Conservation (phyloP, 2,888 invertebrate genomes). For the Sphaeridia pumilis region DNA sequence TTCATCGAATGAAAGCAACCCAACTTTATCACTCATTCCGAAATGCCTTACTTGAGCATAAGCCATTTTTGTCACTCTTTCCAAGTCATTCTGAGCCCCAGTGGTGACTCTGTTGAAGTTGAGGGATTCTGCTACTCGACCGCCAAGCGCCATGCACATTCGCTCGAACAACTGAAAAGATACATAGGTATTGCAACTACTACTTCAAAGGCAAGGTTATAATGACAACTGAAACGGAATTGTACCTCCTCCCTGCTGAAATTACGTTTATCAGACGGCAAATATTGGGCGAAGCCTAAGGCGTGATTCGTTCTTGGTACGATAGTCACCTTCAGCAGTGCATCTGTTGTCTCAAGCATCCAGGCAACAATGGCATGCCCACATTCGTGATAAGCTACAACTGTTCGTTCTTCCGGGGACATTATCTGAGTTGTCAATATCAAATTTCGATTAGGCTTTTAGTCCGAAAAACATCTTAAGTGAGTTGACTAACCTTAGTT, state of each 20-base stretch:
- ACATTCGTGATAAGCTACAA: slow-evolving; percentile 46
- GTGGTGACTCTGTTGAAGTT: slow-evolving; percentile 83
- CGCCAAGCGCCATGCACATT: slow-evolving; percentile 96
- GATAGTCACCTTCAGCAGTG: slow-evolving; percentile 88
- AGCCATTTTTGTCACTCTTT: slow-evolving; percentile 89
- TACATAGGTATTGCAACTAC: neutral
- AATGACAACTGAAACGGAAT: neutral
- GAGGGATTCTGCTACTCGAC: slow-evolving; percentile 84
- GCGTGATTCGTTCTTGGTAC: slow-evolving; percentile 86
- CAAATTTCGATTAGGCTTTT: too few species aligned
- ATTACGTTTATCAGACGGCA: slow-evolving; percentile 78
- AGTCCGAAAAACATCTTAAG: too few species aligned
- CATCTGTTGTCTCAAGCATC: slow-evolving; percentile 87
- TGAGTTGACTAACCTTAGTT: too few species aligned
- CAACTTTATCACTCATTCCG: slow-evolving; percentile 79
- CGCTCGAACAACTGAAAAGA: slow-evolving; percentile 66
- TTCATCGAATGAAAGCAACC: slow-evolving; percentile 72
- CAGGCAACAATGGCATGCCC: slow-evolving; percentile 85
- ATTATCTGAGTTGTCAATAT: slow-evolving; percentile 45
- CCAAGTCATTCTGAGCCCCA: slow-evolving; percentile 88
- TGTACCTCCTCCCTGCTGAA: slow-evolving; percentile 70
- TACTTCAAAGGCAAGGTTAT: too few species aligned
- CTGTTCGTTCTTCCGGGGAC: slow-evolving; percentile 60
- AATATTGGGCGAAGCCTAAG: slow-evolving; percentile 90
- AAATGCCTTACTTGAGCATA: slow-evolving; percentile 71